Evolutionary conservation across 2,113 vertebrate species (phyloP).

Genomic region (Crocuta crocuta): DNA sequence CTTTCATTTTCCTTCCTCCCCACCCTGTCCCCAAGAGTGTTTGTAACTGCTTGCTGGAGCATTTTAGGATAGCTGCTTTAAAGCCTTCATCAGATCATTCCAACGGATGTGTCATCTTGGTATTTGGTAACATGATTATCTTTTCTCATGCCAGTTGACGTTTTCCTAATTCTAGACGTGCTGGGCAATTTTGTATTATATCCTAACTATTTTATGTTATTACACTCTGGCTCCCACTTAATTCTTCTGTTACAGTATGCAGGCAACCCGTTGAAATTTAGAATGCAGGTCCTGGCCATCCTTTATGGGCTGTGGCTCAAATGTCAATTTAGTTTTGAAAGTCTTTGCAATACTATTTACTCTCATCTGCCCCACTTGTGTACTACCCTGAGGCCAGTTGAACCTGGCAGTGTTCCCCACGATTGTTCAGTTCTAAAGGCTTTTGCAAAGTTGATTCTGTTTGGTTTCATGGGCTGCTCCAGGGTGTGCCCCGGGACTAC

Average conservation of each 20-base stretch:
- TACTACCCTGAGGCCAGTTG: not conserved
- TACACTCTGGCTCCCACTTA: not conserved
- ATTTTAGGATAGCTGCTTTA: not conserved
- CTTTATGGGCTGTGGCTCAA: not conserved
- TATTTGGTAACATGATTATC: not conserved
- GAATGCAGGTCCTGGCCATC: not conserved
- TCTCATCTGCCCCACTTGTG: not conserved
- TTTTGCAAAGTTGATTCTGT: not conserved
- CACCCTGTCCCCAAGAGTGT: not conserved
- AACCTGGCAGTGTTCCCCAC: not conserved
- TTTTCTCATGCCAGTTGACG: not conserved
- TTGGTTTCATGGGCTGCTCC: not conserved
- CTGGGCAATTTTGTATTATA: not conserved
- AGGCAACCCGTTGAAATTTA: not conserved
- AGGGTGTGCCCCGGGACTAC: not conserved
- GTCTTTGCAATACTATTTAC: not conserved
- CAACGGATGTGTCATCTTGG: not conserved
- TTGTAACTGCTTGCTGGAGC: not conserved
- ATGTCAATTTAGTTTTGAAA: not conserved
- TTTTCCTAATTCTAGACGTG: not conserved
- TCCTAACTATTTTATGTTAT: not conserved
- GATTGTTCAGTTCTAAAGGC: not conserved
- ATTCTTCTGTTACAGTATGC: not conserved
- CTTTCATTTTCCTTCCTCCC: not conserved
- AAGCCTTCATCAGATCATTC: not conserved